These are phyloP conservation scores for Oasisia sp. DNA, from an alignment of 2,888 invertebrate genomes.

Conservation along the genomic window DNA sequence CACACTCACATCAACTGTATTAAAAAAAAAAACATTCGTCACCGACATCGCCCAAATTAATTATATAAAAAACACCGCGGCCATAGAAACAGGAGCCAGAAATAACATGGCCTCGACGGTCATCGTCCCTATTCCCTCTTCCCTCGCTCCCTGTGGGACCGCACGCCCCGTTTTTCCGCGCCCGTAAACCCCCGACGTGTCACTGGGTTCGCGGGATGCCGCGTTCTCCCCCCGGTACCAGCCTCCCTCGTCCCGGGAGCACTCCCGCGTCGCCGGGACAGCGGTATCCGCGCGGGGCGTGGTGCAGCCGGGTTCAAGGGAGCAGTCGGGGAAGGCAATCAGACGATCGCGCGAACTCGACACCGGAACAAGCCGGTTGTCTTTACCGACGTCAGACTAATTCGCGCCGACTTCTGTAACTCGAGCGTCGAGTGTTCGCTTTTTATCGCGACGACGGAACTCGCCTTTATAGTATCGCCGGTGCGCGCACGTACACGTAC, in stretches of 20 bases:
- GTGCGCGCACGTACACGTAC: neutral
- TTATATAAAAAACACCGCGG: neutral
- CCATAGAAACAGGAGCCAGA: neutral
- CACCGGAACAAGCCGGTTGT: conserved; percentile 10
- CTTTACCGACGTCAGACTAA: conserved; percentile 5
- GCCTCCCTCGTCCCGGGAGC: neutral
- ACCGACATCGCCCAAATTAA: neutral
- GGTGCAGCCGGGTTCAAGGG: conserved; percentile 8
- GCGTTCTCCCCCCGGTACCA: neutral
- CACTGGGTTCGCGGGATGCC: conserved; percentile 6
- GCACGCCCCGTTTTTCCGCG: neutral
- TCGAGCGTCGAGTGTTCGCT: conserved; percentile 6
- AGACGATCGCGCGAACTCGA: conserved; percentile 1
- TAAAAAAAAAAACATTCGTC: neutral
- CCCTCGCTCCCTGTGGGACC: conserved; percentile 8
- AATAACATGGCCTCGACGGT: neutral
- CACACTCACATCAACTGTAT: neutral
- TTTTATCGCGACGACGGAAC: conserved; percentile 12
- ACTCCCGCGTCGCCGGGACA: neutral
- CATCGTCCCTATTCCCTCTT: neutral
- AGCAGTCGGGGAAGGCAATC: neutral
- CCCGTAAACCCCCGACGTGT: neutral
- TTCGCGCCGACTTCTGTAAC: conserved; percentile 17
- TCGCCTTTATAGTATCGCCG: conserved; percentile 13
- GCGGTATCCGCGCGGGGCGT: conserved; percentile 13